Conservation (phyloP, 2,797 vertebrate species). For the Octomys mimax region DNA sequence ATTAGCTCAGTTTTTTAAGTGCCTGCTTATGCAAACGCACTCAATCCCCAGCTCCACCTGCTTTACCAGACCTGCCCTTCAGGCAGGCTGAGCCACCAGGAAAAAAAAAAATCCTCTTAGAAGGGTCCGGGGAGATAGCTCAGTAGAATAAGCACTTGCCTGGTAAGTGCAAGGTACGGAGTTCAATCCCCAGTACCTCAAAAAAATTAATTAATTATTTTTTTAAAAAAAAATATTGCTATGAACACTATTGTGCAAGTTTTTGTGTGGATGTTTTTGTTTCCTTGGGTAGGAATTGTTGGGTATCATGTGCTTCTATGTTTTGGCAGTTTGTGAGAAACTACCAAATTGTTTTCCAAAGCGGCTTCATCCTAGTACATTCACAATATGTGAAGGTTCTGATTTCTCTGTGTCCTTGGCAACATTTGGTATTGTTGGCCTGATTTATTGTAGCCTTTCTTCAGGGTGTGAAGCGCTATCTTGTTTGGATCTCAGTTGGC, state of each 20-base stretch:
- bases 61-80: too few species aligned
- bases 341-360: neutral
- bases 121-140: too few species aligned
- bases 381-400: neutral
- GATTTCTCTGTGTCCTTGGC: neutral
- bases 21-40: too few species aligned
- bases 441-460: neutral
- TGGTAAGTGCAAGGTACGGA: too few species aligned
- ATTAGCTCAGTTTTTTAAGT: too few species aligned
- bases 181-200: too few species aligned
- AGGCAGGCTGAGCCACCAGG: too few species aligned
- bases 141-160: too few species aligned
- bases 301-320: neutral
- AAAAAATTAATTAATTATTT: too few species aligned
- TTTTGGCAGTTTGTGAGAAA: conserved; percentile 35
- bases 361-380: neutral
- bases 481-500: neutral
- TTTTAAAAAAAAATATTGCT: neutral
- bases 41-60: too few species aligned
- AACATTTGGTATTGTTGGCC: neutral
- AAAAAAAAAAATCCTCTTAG: too few species aligned
- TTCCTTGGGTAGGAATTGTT: neutral
- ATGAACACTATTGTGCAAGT: neutral
- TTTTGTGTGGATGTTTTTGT: neutral
- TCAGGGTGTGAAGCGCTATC: neutral